These are phyloP conservation scores for Apteryx mantelli DNA, from an alignment of 2,113 vertebrate genomes.

Conservation along the genomic window DNA sequence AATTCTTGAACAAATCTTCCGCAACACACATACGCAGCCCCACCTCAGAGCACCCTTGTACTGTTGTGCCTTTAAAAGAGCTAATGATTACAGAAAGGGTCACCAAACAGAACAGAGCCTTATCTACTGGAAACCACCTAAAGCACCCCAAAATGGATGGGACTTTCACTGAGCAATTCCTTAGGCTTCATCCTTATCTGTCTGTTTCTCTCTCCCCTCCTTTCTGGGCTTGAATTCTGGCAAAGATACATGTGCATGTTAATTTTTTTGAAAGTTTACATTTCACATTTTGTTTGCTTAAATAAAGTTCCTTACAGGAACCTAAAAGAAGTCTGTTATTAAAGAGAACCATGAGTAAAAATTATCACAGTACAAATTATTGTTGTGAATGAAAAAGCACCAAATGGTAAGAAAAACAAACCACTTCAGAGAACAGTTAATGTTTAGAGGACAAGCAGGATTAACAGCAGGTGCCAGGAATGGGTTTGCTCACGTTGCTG, in stretches of 20 bases:
- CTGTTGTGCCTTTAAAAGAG: background rate
- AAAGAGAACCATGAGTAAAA: background rate
- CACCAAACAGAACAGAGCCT: background rate
- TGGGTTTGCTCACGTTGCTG: background rate
- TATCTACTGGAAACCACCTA: background rate
- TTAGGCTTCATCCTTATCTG: background rate
- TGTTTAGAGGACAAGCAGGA: background rate
- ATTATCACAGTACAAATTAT: background rate
- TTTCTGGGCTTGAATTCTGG: background rate
- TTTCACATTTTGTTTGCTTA: background rate
- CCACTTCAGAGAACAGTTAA: background rate
- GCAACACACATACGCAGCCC: background rate
- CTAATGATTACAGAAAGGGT: background rate
- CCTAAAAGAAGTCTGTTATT: background rate
- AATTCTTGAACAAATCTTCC: background rate
- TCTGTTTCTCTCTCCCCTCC: background rate
- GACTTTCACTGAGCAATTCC: background rate
- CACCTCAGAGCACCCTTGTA: background rate
- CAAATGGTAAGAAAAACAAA: background rate
- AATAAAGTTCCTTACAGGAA: background rate
- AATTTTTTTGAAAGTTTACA: background rate
- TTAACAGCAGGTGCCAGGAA: background rate
- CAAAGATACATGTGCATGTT: background rate
- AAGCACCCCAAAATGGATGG: background rate
- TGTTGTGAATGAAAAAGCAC: background rate